Percentiles rank a stretch among this genome's conserved stretches.
These are phyloP conservation scores for Sphaerodactylus townsendi DNA, from an alignment of 2,113 vertebrate genomes.

Conservation along the genomic window DNA sequence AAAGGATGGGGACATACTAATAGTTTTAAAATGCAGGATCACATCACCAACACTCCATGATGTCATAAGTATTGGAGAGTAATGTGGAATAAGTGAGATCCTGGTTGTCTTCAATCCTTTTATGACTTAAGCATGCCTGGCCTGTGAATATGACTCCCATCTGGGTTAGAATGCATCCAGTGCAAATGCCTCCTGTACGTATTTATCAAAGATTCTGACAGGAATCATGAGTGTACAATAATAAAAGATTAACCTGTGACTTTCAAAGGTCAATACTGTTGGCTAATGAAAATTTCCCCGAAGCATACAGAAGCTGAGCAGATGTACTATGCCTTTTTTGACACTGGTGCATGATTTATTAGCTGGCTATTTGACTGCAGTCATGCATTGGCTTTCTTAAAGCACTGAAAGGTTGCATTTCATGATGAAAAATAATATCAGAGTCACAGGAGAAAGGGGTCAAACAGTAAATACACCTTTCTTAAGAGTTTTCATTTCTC, in stretches of 20 bases:
- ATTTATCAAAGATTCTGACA: constrained; percentile 17
- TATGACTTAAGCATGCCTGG: neutral
- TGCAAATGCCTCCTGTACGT: constrained; percentile 1
- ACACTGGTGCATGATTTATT: constrained; percentile 42
- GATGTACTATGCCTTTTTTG: neutral
- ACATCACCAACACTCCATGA: neutral
- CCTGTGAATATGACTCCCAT: constrained; percentile 8
- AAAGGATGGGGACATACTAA: too few relatives aligned
- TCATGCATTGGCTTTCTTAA: constrained; percentile 41
- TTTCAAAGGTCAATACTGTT: constrained; percentile 47
- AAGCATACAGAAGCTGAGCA: constrained; percentile 22
- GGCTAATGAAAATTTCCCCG: constrained; percentile 25
- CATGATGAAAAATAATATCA: constrained; percentile 18
- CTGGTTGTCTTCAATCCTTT: neutral
- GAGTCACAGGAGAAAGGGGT: constrained; percentile 43
- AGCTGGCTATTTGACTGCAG: neutral
- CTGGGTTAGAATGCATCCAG: constrained; percentile 5
- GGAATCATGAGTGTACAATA: constrained; percentile 30
- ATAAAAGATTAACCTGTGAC: constrained; percentile 38
- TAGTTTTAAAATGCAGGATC: too few relatives aligned
- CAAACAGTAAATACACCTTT: constrained; percentile 56
- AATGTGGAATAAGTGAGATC: neutral
- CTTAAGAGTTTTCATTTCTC: constrained; percentile 56
- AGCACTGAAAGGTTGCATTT: constrained; percentile 50
- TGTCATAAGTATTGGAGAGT: neutral